phyloP scores from a whole-genome alignment of 2,113 vertebrate species.

The chimpanzee (Pan troglodytes) region NHGRI_mPanTro3-v2.1_pri NC_086015.1:54652501-54653000 shows the following conservation, averaged over 20 bases:
- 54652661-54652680: background rate
- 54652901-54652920: background rate
- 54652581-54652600: background rate
- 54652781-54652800: background rate
- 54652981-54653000: background rate
- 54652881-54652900: background rate
- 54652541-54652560: background rate
- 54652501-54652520: background rate
- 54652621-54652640: background rate
- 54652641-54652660: background rate
- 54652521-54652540: background rate
- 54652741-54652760: background rate
- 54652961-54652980: background rate
- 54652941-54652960: background rate
- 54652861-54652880: background rate
- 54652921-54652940: background rate
- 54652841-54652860: background rate
- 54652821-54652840: background rate
- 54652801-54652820: background rate
- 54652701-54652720: background rate
- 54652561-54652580: background rate
- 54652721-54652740: background rate
- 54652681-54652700: background rate
- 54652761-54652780: background rate
- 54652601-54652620: background rate